Evolutionary conservation across 2,888 invertebrate genomes (phyloP).

Genomic region (Phrixothrix hirtus): DNA sequence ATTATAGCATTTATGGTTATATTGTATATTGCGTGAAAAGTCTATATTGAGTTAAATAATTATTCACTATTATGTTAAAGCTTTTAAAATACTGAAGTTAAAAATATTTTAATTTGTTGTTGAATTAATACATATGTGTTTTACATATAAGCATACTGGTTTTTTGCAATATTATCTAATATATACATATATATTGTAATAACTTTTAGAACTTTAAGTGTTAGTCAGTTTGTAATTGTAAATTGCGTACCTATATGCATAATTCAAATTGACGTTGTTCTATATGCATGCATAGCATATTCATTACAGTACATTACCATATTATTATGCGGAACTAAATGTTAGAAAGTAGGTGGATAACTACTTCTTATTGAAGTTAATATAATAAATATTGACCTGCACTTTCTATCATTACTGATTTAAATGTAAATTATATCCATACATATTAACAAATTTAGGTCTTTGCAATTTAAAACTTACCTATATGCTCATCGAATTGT

Average conservation of each 20-base stretch:
- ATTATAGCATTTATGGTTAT: no score
- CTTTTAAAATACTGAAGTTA: no score
- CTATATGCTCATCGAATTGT: conserved; percentile 82
- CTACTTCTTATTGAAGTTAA: conserved; percentile 5
- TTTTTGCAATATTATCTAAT: background rate
- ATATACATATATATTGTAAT: no score
- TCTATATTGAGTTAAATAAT: no score
- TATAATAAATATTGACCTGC: conserved; percentile 5
- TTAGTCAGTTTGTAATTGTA: background rate
- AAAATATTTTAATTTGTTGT: no score
- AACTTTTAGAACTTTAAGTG: background rate
- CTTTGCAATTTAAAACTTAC: conserved; percentile 55
- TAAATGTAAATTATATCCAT: background rate
- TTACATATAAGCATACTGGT: background rate
- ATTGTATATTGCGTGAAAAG: no score
- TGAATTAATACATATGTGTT: no score
- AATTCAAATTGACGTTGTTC: no score
- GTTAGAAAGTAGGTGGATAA: conserved; percentile 24
- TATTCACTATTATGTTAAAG: no score
- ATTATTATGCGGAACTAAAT: conserved; percentile 14
- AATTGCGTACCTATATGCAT: no score
- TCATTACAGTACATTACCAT: conserved; percentile 5
- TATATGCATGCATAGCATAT: no score
- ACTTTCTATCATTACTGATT: conserved; percentile 11
- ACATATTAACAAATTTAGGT: conserved; percentile 2